Base-by-base conservation (phyloP, 2,888 invertebrate genomes). In the Drosophila aldrichi region DNA sequence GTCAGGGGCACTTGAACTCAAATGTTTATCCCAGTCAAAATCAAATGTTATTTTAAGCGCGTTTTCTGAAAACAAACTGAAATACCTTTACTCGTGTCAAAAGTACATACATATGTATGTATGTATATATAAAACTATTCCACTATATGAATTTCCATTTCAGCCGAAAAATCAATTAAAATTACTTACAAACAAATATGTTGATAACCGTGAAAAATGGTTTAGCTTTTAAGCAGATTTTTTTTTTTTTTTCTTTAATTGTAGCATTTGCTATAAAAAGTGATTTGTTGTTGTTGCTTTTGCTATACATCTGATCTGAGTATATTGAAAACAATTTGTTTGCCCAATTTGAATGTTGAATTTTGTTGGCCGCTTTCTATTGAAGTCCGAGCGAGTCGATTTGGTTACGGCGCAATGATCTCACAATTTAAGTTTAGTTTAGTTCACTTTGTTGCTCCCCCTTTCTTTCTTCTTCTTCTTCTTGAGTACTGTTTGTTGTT, bases 391-490 rank as follows among this genome's bases (percentile, higher is more conserved):
- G 43, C 71, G 63, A 54, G 64, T 63, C 56, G 74, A 77, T 81
- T 81, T 77, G 81, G 78, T 74, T 79, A 81, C 78, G 83, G 77
- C 80, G 74, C 87, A 84, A 81, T 77, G 77, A 83, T 67, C 89
- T 83, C 81, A 74, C 68, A 67, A 61, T 67, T 60, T 54, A 71
- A 56, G 56, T 66, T 61, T 43, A 52, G 59, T 64, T 60, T 46
- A 55, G 58, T 43, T 61, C 43, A 41, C 22, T 51, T 56, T 56
- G 38, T 32, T 56, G 7, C 16, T 38, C 6, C 16, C 36, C 10
- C 20, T 29, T 29, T n/a, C n/a, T 20, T 51, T 7, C 34, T 51
- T 38, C 49, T 55, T 32, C 36, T 16, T 38, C 38, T 16, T 7
- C 38, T 40, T 22, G n/a, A 22, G 43, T 44, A 68, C 32, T 36